Percentiles rank a stretch among this genome's conserved stretches.
phyloP scores from a whole-genome alignment of 2,888 invertebrate genomes.

The Hypomecis punctinalis region DNA sequence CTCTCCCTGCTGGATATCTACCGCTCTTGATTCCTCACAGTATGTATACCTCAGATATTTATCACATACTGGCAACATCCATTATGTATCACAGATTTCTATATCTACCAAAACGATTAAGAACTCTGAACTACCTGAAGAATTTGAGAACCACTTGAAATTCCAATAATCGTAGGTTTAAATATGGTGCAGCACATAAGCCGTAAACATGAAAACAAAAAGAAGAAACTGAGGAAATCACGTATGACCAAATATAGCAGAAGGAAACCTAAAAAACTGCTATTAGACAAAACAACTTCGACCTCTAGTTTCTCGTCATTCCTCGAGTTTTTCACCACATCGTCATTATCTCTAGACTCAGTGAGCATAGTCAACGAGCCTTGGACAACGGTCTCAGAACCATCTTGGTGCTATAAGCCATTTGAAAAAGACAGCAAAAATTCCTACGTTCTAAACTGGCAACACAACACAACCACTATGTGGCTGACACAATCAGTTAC shows the following conservation, averaged over 20 bases:
- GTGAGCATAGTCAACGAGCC: slow-evolving; percentile 1
- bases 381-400: slow-evolving; percentile 2
- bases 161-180: neutral
- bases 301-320: neutral
- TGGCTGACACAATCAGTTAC: neutral
- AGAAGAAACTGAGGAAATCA: neutral
- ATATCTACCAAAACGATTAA: neutral
- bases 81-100: neutral
- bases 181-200: neutral
- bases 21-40: neutral
- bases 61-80: neutral
- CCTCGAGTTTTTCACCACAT: neutral
- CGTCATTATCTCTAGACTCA: neutral
- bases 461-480: too few species aligned
- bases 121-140: neutral
- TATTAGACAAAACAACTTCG: neutral
- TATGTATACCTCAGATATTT: neutral
- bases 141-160: neutral
- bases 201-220: neutral
- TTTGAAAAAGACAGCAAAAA: neutral
- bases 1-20: neutral
- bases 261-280: neutral
- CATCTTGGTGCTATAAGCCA: slow-evolving; percentile 10
- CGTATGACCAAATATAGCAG: neutral
- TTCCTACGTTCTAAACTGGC: neutral